Evolutionary conservation across 2,113 vertebrate genomes (phyloP), one percentile per base, ranked within the genome.

Genomic region (Grantiella picta): DNA sequence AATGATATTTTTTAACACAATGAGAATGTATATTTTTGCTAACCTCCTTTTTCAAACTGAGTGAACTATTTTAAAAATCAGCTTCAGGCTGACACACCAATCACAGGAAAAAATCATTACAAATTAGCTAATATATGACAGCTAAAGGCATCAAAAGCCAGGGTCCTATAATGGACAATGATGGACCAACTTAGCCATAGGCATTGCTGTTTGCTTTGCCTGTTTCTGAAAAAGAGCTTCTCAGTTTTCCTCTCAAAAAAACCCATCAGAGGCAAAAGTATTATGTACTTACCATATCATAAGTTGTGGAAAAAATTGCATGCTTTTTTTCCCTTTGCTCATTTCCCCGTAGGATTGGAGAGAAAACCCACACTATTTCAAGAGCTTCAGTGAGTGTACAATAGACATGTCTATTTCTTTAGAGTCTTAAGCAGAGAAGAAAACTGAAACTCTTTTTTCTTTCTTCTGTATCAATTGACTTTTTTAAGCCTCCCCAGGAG

Each of bases 401-500:
- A 89, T 69, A 77, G 59, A 70, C 40, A 29, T 47, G n/a, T 89
- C 86, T 87, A 50, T 90, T 94, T 92, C 86, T 93, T 94, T 57
- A 60, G 66, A 57, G 53, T 60, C 54, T 93, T 82, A 77, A 77
- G 59, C 13, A 85, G 31, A 78, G 86, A 79, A 70, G 84, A 86
- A 84, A 94, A 90, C 72, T 82, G 52, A 89, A 82, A 50, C 27
- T 53, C 12, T 64, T 79, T 59, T 57, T 76, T 86, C 36, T 90
- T 79, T 76, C 23, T 33, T 45, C 64, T 81, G 15, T 86, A 44
- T 95, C 89, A 86, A 38, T 23, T 80, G 77, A 69, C 50, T 87
- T 94, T 59, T 88, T 76, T 40, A 91, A 96, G 76, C 59, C n/a
- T 87, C 75, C 57, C 86, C 66, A 81, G 83, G 87, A 95, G 77